phyloP scores from a whole-genome alignment of 2,797 vertebrate species.

The Chiloscyllium punctatum region DNA sequence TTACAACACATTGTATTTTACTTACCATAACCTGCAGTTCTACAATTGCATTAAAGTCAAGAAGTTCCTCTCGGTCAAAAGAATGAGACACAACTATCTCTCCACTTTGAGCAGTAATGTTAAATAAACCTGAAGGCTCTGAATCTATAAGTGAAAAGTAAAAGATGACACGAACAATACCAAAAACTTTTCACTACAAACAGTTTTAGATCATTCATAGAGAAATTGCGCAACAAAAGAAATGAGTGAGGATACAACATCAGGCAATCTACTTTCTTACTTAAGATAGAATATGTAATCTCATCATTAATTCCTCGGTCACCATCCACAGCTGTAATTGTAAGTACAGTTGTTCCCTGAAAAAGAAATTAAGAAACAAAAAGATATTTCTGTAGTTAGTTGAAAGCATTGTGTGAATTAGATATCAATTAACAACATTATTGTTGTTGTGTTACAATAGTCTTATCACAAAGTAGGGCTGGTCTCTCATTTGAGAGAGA shows the following conservation, averaged over 20 bases:
- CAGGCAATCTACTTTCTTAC: conserved; percentile 52
- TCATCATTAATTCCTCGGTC: conserved; percentile 70
- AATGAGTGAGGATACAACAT: background rate
- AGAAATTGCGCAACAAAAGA: background rate
- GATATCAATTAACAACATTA: background rate
- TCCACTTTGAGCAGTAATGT: conserved; percentile 52
- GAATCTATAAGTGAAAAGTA: conserved; percentile 46
- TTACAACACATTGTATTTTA: background rate
- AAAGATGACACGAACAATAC: background rate
- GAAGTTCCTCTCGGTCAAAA: conserved; percentile 73
- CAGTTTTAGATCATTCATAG: background rate
- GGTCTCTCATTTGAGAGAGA: no score
- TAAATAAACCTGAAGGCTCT: conserved; percentile 52
- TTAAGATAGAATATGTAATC: conserved; percentile 65
- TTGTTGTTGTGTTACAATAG: no score
- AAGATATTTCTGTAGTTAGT: background rate
- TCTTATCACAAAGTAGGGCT: no score
- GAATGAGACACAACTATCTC: conserved; percentile 53
- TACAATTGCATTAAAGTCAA: conserved; percentile 53
- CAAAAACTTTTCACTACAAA: background rate
- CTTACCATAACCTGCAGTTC: conserved; percentile 67
- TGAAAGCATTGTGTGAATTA: background rate
- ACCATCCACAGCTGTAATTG: conserved; percentile 66
- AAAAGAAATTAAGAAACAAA: conserved; percentile 33
- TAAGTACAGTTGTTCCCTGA: conserved; percentile 62